Base-by-base conservation (phyloP, 1,140 invertebrate species). In the Drosophila tsacasi region DNA sequence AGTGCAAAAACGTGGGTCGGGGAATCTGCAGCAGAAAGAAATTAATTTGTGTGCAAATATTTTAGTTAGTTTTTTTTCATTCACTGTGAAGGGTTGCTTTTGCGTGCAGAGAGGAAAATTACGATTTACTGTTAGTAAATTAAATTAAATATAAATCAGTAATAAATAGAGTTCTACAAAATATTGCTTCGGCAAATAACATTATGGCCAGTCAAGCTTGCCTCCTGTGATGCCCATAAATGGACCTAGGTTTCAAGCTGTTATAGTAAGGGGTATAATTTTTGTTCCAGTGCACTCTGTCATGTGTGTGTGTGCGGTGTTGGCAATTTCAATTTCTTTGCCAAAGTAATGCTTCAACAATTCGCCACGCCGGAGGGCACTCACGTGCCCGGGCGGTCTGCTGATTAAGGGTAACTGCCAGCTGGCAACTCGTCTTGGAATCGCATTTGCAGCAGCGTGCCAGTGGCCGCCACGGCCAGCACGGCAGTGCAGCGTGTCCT, bases 21-120 rank as follows among this genome's bases (percentile, higher is more conserved):
- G 23, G 17, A 47, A 40, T 46, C 63, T 61, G 57, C 42, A 47
- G 66, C 42, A 50, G 40, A 68, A 77, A 42, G 54, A 57, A 77
- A 77, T 77, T 77, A 77, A 77, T 77, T 77, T 77, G 75, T 68
- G 75, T 77, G 75, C 65, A 69, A 77, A 77, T 77, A 77, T 77
- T 77, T 77, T 62, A 77, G 64, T 27, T 59, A n/a, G 44, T 57
- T 66, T 50, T 61, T 68, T 44, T 15, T 47, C 5, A 30, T 55
- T 32, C 13, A 5, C 2, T 35, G 32, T 35, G n/a, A 19, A 21
- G 35, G 49, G 61, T 13, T 44, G 23, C 40, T 30, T 3, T n/a
- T 32, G 9, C 17, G 7, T 19, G 21, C 21, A 55, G 15, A 55
- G 32, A 55, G 8, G 13, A 6, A 55, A 54, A 54, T 35, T 21